Evolutionary conservation across 2,797 vertebrate species (phyloP), one percentile per base, ranked within the genome.

Genomic region (Dipus sagitta): DNA sequence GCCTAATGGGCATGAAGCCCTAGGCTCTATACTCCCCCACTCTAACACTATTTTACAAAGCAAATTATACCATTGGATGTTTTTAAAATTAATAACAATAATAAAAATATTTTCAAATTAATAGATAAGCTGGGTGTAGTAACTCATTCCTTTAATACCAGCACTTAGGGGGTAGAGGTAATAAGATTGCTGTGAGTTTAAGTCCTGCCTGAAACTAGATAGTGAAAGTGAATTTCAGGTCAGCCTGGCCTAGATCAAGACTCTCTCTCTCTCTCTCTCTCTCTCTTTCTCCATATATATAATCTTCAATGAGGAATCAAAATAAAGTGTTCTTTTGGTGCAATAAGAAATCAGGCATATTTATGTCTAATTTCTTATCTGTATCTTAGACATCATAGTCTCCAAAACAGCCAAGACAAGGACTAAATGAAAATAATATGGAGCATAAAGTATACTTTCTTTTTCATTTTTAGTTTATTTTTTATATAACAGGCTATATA

Each of bases 331-430:
- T 92, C 11, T 82, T 85, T 28, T 67, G 64, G 34, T 92, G 20
- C 47, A 67, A 24, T 64, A 83, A 70, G 42, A 75, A 54, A 10
- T 82, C 3, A 68, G 30, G 67, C 52, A 26, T 3, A 28, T 32
- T 67, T 75, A 76, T 76, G 6, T 86, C 81, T 80, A 26, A 15
- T 92, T 96, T 94, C 21, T 67, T 71, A 85, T 76, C 86, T 75
- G 68, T 71, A 4, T 68, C 77, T 38, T 81, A 65, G 77, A 47
- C 2, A 81, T 18, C 14, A 47, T 42, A 64, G 5, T 92, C n/a
- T 38, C 67, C 15, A 30, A 76, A 88, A 67, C 47, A 92, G 84
- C 2, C 18, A 80, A 68, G 70, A 76, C 76, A 76, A 47, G 24
- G 34, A 86, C 54, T 52, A 79, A 38, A 2, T 67, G 23, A 38